Conservation (phyloP, 2,888 invertebrate genomes). For the Iselma pallidipennis region DNA sequence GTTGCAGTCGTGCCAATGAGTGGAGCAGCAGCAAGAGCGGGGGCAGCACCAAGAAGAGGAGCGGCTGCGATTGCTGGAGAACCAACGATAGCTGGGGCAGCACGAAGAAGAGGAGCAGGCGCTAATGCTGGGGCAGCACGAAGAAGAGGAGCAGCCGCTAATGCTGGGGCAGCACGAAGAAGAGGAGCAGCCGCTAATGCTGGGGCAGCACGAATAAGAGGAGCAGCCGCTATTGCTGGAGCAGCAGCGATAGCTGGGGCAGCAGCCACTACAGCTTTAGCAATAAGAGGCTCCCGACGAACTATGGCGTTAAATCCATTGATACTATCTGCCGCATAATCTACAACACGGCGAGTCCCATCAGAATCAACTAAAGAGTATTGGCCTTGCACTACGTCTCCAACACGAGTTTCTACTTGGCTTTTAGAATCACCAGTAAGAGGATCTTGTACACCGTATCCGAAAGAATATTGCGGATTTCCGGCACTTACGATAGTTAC, state of each 20-base stretch:
- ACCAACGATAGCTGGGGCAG: slow-evolving; percentile 11
- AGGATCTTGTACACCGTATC: slow-evolving; percentile 70
- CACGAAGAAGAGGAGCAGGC: background rate
- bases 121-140: slow-evolving; percentile 7
- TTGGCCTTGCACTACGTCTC: slow-evolving; percentile 65
- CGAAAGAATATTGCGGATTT: slow-evolving; percentile 69
- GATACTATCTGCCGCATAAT: slow-evolving; percentile 59
- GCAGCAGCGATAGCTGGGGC: slow-evolving; percentile 35
- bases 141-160: slow-evolving; percentile 19
- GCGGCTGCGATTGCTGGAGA: too few relatives aligned
- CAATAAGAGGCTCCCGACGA: slow-evolving; percentile 56
- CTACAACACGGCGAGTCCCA: slow-evolving; percentile 65
- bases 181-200: too few relatives aligned
- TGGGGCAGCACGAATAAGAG: slow-evolving; percentile 54
- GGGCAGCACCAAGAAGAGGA: background rate
- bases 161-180: too few relatives aligned
- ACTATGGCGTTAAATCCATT: slow-evolving; percentile 60
- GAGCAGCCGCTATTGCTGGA: slow-evolving; percentile 28
- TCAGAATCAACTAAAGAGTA: slow-evolving; percentile 63
- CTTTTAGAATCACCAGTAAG: slow-evolving; percentile 61
- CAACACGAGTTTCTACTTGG: slow-evolving; percentile 54
- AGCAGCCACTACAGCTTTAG: slow-evolving; percentile 45
- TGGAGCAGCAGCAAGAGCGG: background rate
- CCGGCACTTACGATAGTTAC: slow-evolving; percentile 30
- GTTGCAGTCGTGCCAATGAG: slow-evolving; percentile 1